Percentiles rank a stretch among this genome's conserved stretches.
Evolutionary conservation across 1,140 invertebrate species (phyloP).

Genomic region (Geopemphigus sp.): DNA sequence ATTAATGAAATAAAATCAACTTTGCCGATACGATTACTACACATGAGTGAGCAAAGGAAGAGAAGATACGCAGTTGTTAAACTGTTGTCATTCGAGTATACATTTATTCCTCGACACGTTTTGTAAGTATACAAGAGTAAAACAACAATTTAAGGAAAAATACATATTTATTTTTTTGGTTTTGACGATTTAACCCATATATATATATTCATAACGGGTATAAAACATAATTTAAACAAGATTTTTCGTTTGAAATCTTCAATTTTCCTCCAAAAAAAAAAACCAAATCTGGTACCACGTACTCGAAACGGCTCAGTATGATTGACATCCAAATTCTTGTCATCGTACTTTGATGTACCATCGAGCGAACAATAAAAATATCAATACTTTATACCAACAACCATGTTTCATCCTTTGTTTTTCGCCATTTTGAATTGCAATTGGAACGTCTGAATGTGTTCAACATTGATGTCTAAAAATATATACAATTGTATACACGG

Average conservation of each 20-base stretch:
- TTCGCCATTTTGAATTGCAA: constrained; percentile 23
- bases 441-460: constrained; percentile 36
- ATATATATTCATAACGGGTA: constrained; percentile 7
- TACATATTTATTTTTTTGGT: not conserved
- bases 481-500: not conserved
- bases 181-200: constrained; percentile 4
- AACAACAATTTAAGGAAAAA: not conserved
- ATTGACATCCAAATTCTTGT: constrained; percentile 17
- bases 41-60: not conserved
- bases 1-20: not conserved
- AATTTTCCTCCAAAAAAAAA: not conserved
- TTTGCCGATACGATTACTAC: not conserved
- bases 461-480: constrained; percentile 36
- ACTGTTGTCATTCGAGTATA: not conserved
- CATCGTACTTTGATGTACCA: constrained; percentile 21
- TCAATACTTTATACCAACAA: constrained; percentile 11
- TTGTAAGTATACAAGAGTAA: not conserved
- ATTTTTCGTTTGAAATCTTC: not conserved
- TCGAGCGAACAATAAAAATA: constrained; percentile 22
- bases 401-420: constrained; percentile 25
- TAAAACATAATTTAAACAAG: not conserved
- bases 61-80: not conserved
- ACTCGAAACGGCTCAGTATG: not conserved
- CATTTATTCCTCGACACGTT: not conserved
- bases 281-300: constrained; percentile 7